Base-by-base conservation (phyloP, 2,113 vertebrate genomes). In the Fregata magnificens region DNA sequence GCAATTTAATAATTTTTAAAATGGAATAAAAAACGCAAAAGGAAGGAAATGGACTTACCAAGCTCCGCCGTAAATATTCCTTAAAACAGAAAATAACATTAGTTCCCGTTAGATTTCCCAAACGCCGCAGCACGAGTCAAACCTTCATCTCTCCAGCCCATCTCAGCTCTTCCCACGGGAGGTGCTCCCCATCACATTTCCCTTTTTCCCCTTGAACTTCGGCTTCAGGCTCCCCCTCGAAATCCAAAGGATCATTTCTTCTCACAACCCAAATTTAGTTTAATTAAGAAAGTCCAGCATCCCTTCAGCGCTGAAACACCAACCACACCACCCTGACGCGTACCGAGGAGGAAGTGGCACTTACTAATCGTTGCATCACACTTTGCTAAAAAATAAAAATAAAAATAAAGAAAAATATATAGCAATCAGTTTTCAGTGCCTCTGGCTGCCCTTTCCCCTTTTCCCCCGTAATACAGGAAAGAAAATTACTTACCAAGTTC, bases 241-340 rank as follows among this genome's bases (percentile, higher is more conserved):
- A 28, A 58, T 7, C 17, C 72, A 12, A 28, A 34, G 32, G 32
- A 11, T n/a, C 10, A 2, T 45, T 45, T 21, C 32, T 21, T 45
- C 32, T 20, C 24, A 16, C 4, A 1, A 11, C 67, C 31, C 56
- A 31, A 20, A 36, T 36, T 62, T 9, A 20, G 40, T 8, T 31
- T 7, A 18, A 16, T 9, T 6, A 2, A 47, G 56, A 18, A 55
- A 72, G n/a, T 17, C 58, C 42, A 19, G 20, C 29, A 0, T 16
- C 56, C 31, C 36, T 11, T 31, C 32, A 1, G 16, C 2, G 19
- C 42, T 8, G 12, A 29, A 12, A 34, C 17, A 13, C 22, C 56
- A 7, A 19, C 9, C 32, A 7, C 24, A 26, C 10, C n/a, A 10
- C 2, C 49, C 32, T 2, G 8, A 4, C 26, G 34, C 0, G 40